phyloP scores from a whole-genome alignment of 64 coral and sea anemone genomes.

The Exaiptasia diaphana region DNA sequence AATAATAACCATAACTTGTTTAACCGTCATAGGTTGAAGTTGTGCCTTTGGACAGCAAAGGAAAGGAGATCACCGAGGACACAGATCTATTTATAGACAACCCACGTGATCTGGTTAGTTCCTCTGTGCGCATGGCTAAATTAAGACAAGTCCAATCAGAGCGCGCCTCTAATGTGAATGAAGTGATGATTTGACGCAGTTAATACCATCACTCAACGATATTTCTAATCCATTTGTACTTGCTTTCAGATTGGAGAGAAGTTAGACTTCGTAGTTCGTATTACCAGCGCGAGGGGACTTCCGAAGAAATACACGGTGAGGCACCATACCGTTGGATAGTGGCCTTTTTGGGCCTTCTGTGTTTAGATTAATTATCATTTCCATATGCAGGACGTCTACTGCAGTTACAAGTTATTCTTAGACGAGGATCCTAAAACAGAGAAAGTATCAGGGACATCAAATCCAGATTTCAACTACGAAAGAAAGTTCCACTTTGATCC shows the following conservation, averaged over 20 bases:
- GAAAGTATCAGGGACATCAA: constrained; percentile 68
- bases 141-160: neutral
- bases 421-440: constrained; percentile 69
- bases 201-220: neutral
- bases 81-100: constrained; percentile 91
- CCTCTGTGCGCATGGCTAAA: neutral
- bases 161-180: neutral
- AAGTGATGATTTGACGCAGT: neutral
- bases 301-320: constrained; percentile 89
- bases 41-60: constrained; percentile 73
- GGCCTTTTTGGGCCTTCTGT: neutral
- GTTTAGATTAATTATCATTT: neutral
- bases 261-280: constrained; percentile 78
- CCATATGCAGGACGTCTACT: constrained; percentile 71
- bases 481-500: constrained; percentile 72
- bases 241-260: constrained; percentile 68
- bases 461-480: constrained; percentile 91
- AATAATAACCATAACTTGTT: neutral
- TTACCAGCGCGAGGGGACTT: constrained; percentile 75
- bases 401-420: constrained; percentile 75
- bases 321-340: neutral
- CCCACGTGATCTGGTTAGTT: constrained; percentile 69
- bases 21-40: constrained; percentile 72
- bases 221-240: neutral
- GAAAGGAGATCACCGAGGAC: constrained; percentile 90